phyloP scores from a whole-genome alignment of 2,113 vertebrate species.

The Hippocampus abdominalis region DNA sequence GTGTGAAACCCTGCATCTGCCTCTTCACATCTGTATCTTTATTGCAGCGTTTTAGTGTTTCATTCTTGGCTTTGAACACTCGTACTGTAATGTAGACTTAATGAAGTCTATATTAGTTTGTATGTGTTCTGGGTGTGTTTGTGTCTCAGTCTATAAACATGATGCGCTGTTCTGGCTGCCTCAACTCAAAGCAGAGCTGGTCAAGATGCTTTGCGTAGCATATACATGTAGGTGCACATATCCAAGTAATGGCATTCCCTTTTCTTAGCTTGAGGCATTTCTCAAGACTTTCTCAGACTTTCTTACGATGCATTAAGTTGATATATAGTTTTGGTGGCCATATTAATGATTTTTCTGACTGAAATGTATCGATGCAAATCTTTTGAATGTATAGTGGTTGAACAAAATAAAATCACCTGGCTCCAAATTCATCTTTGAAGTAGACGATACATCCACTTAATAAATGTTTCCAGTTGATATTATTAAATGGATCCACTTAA shows the following conservation, averaged over 20 bases:
- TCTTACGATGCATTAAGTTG: not conserved
- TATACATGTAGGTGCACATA: not conserved
- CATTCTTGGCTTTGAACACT: slow-evolving; percentile 27
- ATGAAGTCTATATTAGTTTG: slow-evolving; percentile 42
- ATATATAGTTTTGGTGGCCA: not conserved
- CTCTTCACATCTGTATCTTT: slow-evolving; percentile 1
- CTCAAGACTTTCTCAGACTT: not conserved
- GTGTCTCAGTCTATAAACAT: slow-evolving; percentile 39
- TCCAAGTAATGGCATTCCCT: not conserved
- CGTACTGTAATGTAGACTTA: slow-evolving; percentile 20
- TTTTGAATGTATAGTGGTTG: too few relatives aligned
- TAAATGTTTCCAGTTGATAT: too few relatives aligned
- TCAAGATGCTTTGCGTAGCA: slow-evolving; percentile 30
- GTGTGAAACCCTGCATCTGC: slow-evolving; percentile 1
- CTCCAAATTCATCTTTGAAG: too few relatives aligned
- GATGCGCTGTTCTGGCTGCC: slow-evolving; percentile 38
- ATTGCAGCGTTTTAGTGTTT: not conserved
- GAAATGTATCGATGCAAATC: not conserved
- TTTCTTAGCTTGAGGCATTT: not conserved
- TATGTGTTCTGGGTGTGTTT: slow-evolving; percentile 45
- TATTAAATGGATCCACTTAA: too few relatives aligned
- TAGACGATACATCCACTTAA: too few relatives aligned
- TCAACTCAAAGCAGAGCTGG: slow-evolving; percentile 30
- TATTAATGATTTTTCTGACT: not conserved
- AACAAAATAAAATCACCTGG: too few relatives aligned